Base-by-base conservation (phyloP, 2,888 invertebrate species). In the Heliconius aoede region DNA sequence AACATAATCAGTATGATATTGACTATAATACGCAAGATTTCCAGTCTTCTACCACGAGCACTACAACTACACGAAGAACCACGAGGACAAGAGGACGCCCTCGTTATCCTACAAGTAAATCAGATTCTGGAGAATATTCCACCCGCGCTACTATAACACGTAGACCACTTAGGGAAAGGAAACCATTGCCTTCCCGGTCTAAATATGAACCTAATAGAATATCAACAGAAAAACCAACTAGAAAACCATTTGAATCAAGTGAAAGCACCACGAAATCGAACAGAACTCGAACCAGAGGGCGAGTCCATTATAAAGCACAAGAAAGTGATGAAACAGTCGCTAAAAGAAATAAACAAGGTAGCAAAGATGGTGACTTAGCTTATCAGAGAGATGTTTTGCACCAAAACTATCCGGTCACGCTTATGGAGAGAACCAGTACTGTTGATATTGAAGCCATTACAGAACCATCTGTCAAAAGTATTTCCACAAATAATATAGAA, bases 341-440 rank as follows among this genome's bases (percentile, higher is more conserved):
- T 60, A 89, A 85, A 73, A 89, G 84, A 82, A 82, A 84, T 65
- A 90, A 88, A 77, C 84, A 85, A 32, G 84, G 81, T 24, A 85
- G 78, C 21, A 92, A 91, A 81, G 90, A 92, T 80, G 84, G 88
- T 76, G 94, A 94, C 76, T 85, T 96, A 79, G 96, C 96, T 3
- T 96, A 96, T 80, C 96, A 96, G 86, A 91, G 96, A 79, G 96
- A 96, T 84, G 94, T 96, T 4, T 85, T 96, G 8, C 96, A 96
- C 82, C 96, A 96, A 84, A 96, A 96, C 81, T 96, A 96, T 83
- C 96, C 96, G 2, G 95, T 95, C 0, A 95, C 96, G 9, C 81
- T 94, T 32, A 92, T 92, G 88, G 95, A 95, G 84, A 87, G 93
- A 79, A 87, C 86, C 78, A 95, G 92, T 80, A 95, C 95, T 36